Percentiles rank a stretch among this genome's conserved stretches.
phyloP scores from a whole-genome alignment of 2,888 invertebrate species.

The Ophraella communa region DNA sequence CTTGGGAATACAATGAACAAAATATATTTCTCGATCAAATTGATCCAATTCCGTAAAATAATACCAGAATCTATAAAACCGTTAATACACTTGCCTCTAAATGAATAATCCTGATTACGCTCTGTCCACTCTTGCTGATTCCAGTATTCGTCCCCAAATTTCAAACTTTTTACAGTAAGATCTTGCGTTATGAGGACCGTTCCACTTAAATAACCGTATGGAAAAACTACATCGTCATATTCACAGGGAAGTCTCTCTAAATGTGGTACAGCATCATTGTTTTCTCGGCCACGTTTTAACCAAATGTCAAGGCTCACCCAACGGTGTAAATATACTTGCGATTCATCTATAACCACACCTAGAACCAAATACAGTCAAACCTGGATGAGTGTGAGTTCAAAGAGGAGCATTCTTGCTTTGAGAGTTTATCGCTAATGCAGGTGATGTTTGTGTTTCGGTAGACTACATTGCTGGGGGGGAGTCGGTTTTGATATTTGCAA shows the following conservation, averaged over 20 bases:
- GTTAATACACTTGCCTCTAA: neutral
- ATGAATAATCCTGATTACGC: neutral
- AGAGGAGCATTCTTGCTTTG: no score
- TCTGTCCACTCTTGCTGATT: constrained; percentile 9
- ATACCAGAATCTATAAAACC: neutral
- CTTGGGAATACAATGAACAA: no score
- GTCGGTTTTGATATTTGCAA: no score
- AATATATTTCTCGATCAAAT: no score
- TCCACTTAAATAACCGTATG: constrained; percentile 18
- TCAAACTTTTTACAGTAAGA: constrained; percentile 22
- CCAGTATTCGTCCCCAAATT: constrained; percentile 28
- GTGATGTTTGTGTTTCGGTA: no score
- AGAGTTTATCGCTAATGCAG: no score
- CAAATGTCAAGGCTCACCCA: constrained; percentile 61
- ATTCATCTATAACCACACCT: constrained; percentile 5
- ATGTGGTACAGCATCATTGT: constrained; percentile 63
- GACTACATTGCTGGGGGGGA: no score
- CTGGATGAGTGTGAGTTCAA: no score
- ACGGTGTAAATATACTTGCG: constrained; percentile 11
- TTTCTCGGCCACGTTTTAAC: constrained; percentile 54
- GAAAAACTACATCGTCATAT: constrained; percentile 60
- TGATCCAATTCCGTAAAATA: no score
- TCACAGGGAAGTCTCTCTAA: constrained; percentile 62
- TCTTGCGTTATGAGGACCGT: neutral
- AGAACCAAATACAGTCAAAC: neutral